Conservation (phyloP, 2,113 vertebrate genomes). For the Panthera leo region DNA sequence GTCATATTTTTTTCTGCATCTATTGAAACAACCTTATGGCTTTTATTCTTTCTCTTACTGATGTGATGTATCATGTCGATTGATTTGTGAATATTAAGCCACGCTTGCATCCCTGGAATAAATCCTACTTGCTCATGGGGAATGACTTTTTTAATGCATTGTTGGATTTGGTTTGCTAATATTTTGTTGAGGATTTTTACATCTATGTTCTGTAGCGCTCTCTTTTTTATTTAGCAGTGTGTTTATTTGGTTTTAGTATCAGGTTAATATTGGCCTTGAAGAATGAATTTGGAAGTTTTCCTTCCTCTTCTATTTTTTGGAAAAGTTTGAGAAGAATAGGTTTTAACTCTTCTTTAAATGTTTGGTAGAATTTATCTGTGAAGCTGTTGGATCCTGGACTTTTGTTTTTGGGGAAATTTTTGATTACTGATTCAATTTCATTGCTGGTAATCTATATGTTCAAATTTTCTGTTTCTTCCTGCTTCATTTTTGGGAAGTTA, state of each 20-base stretch:
- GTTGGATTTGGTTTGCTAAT: not conserved
- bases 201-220: not conserved
- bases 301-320: not conserved
- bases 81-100: not conserved
- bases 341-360: not conserved
- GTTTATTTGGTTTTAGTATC: not conserved
- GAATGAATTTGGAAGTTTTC: not conserved
- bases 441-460: not conserved
- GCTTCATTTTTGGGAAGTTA: not conserved
- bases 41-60: not conserved
- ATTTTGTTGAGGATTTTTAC: not conserved
- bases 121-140: not conserved
- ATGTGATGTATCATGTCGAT: not conserved
- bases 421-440: not conserved
- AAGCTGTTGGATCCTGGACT: not conserved
- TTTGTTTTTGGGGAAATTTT: not conserved
- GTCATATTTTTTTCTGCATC: not conserved
- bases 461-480: not conserved
- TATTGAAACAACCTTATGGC: not conserved
- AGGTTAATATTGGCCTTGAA: not conserved
- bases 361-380: not conserved
- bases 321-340: not conserved
- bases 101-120: not conserved
- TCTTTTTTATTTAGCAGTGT: not conserved
- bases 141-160: not conserved